phyloP scores from a whole-genome alignment of 2,113 vertebrate species.

The Steatornis caripensis region DNA sequence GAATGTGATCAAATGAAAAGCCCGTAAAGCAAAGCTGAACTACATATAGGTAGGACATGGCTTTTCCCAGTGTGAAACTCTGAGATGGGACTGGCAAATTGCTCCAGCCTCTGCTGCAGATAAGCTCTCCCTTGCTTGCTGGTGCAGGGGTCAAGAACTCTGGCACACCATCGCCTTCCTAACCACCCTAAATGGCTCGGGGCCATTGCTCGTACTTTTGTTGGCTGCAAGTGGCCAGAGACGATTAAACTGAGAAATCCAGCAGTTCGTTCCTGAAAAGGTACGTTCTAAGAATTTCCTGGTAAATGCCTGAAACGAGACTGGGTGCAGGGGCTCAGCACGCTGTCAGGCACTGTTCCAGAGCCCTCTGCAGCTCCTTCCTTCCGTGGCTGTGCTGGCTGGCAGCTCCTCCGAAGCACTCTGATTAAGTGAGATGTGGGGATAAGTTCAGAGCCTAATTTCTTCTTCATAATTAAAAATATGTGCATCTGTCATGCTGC shows the following conservation, averaged over 20 bases:
- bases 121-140: neutral
- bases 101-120: neutral
- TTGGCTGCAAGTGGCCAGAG: neutral
- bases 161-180: neutral
- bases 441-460: slow-evolving; percentile 52
- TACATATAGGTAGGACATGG: accelerated
- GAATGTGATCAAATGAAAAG: neutral
- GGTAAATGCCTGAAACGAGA: accelerated
- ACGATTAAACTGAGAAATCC: neutral
- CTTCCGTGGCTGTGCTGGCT: neutral
- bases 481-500: slow-evolving; percentile 30
- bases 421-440: slow-evolving; percentile 24
- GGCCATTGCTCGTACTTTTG: accelerated
- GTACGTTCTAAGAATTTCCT: neutral
- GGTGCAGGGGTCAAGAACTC: neutral
- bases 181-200: accelerated
- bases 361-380: neutral
- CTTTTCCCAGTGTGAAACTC: neutral
- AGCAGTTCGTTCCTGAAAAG: neutral
- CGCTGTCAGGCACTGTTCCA: neutral
- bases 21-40: neutral
- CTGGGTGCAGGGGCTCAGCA: neutral
- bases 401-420: neutral
- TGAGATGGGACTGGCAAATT: neutral
- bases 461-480: slow-evolving; percentile 57